Conservation (phyloP, 2,797 vertebrate genomes). For the Poeciliopsis gracilis region DNA sequence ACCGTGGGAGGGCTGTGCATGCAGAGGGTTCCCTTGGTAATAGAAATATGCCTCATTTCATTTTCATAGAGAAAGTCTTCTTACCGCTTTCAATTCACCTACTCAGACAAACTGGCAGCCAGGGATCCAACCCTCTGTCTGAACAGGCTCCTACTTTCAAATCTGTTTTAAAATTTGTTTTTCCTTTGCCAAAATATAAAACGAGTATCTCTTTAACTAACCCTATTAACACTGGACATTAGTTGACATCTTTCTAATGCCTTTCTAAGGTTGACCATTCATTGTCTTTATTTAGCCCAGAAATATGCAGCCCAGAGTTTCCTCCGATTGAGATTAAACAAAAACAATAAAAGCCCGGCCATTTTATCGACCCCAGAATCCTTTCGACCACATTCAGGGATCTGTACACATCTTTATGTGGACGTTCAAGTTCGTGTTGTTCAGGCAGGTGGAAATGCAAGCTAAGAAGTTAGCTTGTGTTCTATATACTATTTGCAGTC, state of each 20-base stretch:
- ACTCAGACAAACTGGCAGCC: conserved; percentile 21
- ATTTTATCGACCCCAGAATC: neutral
- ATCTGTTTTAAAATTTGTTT: neutral
- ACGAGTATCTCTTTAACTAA: neutral
- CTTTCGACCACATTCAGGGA: neutral
- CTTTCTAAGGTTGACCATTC: neutral
- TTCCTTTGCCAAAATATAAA: neutral
- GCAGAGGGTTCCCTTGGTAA: conserved; percentile 51
- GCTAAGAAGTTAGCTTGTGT: conserved; percentile 13
- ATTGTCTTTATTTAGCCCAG: neutral
- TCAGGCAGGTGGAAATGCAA: conserved; percentile 6
- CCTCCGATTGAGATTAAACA: neutral
- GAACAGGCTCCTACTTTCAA: conserved; percentile 16
- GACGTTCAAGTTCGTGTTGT: neutral
- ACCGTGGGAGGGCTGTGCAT: conserved; percentile 10
- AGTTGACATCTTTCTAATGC: neutral
- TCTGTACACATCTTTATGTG: neutral
- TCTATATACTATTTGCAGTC: conserved; percentile 26
- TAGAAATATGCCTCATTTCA: conserved; percentile 56
- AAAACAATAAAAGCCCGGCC: neutral
- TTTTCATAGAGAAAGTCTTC: conserved; percentile 49
- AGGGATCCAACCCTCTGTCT: conserved; percentile 23
- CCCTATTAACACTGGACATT: neutral
- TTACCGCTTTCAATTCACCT: conserved; percentile 16
- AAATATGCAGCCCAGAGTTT: neutral